These are phyloP conservation scores for Agrochola lychnidis DNA, from an alignment of 2,888 invertebrate species.

Conservation along the genomic window DNA sequence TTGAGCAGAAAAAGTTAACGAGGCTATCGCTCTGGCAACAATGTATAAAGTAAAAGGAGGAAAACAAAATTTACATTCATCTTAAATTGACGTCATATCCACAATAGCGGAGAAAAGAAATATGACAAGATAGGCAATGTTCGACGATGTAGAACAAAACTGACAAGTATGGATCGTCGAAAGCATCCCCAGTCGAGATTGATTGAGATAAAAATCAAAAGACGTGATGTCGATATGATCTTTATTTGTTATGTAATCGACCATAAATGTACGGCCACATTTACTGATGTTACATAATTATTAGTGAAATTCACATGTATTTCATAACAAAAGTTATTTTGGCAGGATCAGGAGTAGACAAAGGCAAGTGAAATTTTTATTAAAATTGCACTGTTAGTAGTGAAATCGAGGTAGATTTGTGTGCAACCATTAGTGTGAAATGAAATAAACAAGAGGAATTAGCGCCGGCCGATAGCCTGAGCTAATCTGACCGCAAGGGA, in stretches of 20 bases:
- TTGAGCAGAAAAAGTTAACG: slow-evolving; percentile 56
- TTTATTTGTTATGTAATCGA: slow-evolving; percentile 66
- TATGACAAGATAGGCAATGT: slow-evolving; percentile 19
- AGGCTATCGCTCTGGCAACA: slow-evolving; percentile 59
- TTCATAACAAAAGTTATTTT: slow-evolving; percentile 54
- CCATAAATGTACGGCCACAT: slow-evolving; percentile 54
- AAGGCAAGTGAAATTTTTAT: slow-evolving; percentile 56
- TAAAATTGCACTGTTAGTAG: slow-evolving; percentile 67
- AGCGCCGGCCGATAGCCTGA: slow-evolving; percentile 83
- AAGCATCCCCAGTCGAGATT: slow-evolving; percentile 76
- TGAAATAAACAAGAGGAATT: slow-evolving; percentile 87
- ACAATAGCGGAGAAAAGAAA: slow-evolving; percentile 15
- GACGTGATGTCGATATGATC: slow-evolving; percentile 78
- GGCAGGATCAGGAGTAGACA: slow-evolving; percentile 44
- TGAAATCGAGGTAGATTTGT: slow-evolving; percentile 79
- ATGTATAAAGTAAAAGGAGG: slow-evolving; percentile 65
- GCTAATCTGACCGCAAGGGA: slow-evolving; percentile 89
- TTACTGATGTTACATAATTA: slow-evolving; percentile 72
- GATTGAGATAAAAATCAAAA: slow-evolving; percentile 80
- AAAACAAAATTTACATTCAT: slow-evolving; percentile 60
- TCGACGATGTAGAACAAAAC: slow-evolving; percentile 63
- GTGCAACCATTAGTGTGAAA: slow-evolving; percentile 80
- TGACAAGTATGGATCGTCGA: slow-evolving; percentile 74
- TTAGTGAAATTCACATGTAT: slow-evolving; percentile 62
- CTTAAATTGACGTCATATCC: slow-evolving; percentile 36